Conservation (phyloP, 2,888 invertebrate genomes). For the Drosophila greeni region DNA sequence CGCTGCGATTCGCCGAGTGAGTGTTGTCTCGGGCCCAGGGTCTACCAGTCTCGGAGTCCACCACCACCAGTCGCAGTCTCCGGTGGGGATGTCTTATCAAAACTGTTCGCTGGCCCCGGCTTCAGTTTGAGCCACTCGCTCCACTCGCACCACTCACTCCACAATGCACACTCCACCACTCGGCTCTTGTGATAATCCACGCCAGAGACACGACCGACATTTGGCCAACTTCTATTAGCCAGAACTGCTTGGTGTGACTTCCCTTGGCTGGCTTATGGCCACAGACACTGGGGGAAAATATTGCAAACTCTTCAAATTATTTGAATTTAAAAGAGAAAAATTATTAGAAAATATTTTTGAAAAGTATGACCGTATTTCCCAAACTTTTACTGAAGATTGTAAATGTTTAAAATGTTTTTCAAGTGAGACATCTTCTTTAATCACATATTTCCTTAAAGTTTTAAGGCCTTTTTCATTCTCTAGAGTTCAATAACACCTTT, state of each 20-base stretch:
- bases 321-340: background rate
- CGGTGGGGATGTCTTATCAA: slow-evolving; percentile 35
- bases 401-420: background rate
- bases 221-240: slow-evolving; percentile 62
- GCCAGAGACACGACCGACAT: slow-evolving; percentile 66
- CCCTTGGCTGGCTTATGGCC: background rate
- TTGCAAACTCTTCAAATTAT: background rate
- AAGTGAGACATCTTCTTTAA: background rate
- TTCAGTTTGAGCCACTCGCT: slow-evolving; percentile 17
- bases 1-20: slow-evolving; percentile 37
- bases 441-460: background rate
- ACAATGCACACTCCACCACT: slow-evolving; percentile 2
- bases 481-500: too few relatives aligned
- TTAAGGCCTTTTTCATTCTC: too few relatives aligned
- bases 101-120: slow-evolving; percentile 21
- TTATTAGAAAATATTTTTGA: accelerated
- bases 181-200: slow-evolving; percentile 62
- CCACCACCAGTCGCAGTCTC: background rate
- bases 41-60: background rate
- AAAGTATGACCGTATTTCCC: accelerated
- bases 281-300: background rate
- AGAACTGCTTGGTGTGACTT: slow-evolving; percentile 18
- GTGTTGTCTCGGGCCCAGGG: slow-evolving; percentile 9
- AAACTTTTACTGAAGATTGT: background rate
- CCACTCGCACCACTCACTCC: background rate